Conservation (phyloP, 2,113 vertebrate species). For the Loxodonta africana region DNA sequence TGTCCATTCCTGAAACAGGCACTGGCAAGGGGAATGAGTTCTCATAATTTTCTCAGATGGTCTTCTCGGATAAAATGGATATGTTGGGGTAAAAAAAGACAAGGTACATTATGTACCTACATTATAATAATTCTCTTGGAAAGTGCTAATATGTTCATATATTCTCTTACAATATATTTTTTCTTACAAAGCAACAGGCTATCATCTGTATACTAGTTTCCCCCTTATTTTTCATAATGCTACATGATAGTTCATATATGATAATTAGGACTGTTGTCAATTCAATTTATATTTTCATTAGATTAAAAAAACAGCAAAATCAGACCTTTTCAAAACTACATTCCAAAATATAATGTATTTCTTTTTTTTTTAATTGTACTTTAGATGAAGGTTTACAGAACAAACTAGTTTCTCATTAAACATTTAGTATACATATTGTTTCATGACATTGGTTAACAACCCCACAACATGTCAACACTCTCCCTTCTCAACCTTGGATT, state of each 20-base stretch:
- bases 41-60: constrained; percentile 32
- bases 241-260: neutral
- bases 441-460: no score
- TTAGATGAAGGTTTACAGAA: no score
- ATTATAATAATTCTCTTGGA: constrained; percentile 33
- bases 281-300: neutral
- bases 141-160: neutral
- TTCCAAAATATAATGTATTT: neutral
- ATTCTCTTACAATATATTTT: neutral
- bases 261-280: neutral
- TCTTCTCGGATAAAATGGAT: constrained; percentile 1
- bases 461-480: no score
- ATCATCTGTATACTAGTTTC: neutral
- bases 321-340: neutral
- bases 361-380: no score
- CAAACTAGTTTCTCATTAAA: no score
- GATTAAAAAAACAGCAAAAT: neutral
- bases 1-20: neutral
- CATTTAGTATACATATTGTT: no score
- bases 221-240: neutral
- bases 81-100: neutral
- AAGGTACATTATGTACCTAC: neutral
- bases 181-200: neutral
- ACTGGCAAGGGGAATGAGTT: neutral
- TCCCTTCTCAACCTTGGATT: no score